Percentiles rank a stretch among this genome's conserved stretches.
Evolutionary conservation across 2,113 vertebrate species (phyloP).

Genomic region (Nycticebus coucang): DNA sequence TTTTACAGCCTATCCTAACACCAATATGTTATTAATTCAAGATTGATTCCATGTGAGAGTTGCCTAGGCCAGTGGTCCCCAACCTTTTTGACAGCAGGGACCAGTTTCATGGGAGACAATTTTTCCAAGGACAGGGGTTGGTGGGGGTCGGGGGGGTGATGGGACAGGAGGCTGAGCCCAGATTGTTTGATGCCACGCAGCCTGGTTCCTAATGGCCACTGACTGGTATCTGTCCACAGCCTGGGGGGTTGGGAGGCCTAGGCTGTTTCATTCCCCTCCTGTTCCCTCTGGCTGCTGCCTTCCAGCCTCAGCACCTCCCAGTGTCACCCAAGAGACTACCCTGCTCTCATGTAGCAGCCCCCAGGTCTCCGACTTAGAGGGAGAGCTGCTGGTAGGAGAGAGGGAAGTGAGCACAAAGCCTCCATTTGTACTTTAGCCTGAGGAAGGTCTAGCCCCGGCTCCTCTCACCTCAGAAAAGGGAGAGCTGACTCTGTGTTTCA

Average conservation of each 20-base stretch:
- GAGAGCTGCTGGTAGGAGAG: background rate
- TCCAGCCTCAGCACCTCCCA: background rate
- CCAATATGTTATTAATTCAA: background rate
- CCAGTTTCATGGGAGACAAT: no score
- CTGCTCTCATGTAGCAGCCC: background rate
- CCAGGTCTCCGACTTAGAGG: background rate
- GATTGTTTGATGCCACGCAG: no score
- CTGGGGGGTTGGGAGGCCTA: no score
- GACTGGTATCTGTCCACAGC: no score
- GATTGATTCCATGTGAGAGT: no score
- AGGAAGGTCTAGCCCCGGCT: background rate
- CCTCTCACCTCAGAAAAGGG: background rate
- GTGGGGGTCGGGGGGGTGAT: no score
- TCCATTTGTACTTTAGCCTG: background rate
- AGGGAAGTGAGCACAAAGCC: background rate
- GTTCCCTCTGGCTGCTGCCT: background rate
- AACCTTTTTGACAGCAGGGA: no score
- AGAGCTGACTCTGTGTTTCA: background rate
- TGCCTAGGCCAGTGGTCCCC: no score
- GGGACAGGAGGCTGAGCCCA: no score
- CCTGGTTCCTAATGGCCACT: no score
- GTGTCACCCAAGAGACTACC: background rate
- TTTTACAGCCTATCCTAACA: background rate
- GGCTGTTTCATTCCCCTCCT: background rate
- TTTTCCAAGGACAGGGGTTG: no score